Evolutionary conservation across 1,140 invertebrate species (phyloP), one percentile per base, ranked within the genome.

Genomic region (Caligus rogercresseyi): DNA sequence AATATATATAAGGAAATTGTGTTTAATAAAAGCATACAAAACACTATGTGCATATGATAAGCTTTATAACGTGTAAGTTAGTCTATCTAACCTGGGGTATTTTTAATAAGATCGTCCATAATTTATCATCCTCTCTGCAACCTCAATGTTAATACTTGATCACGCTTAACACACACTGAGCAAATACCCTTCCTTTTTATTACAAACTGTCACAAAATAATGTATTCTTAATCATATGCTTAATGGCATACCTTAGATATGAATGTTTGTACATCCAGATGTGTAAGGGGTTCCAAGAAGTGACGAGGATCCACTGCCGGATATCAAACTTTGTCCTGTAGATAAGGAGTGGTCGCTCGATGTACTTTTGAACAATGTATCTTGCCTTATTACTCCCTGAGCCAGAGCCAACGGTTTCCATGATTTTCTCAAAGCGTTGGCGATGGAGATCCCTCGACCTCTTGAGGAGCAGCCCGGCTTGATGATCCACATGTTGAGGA

Each of bases 331-430:
- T 78, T n/a, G 74, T 76, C 67, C 75, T 73, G 69, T 77, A 72
- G 26, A 78, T 71, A 52, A 78, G 66, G 23, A 78, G 64, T 0
- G 76, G 76, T 2, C 75, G 68, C 67, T 78, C 75, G 67, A 95
- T 92, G 72, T 95, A 94, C 74, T 95, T 95, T 72, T 94, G 90
- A 19, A 93, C 85, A 31, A 95, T 87, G 72, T 86, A 93, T 77
- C 86, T 81, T 64, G 80, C 80, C 71, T 88, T 86, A 66, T 76
- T 70, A 25, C 70, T 43, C 7, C 31, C 31, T 11, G 31, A 43
- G 68, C 69, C 61, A 67, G 21, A 62, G 61, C 18, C 66, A 70
- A 60, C 68, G 69, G 31, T 43, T 7, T 43, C 31, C 31, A 43
- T 43, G 31, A 43, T 43, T 43, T 43, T 43, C n/a, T 43, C 31